Base-by-base conservation (phyloP, 2,888 invertebrate genomes). In the Boloria selene region DNA sequence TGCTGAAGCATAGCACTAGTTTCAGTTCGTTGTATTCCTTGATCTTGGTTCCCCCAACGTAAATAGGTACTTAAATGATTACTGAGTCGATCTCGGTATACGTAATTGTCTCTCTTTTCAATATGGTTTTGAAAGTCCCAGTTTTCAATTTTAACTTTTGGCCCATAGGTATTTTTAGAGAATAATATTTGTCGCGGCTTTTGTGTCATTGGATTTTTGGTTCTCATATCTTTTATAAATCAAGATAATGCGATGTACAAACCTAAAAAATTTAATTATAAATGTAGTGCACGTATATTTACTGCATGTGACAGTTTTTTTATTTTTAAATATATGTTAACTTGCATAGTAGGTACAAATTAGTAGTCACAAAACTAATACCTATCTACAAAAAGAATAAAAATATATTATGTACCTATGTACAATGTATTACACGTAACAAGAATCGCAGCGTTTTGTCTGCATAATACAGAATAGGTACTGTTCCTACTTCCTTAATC, bases 51-150 rank as follows among this genome's bases (percentile, higher is more conserved):
- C 1, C 93, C 93, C 78, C 86, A 83, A 38, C 91, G 85, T 10
- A 78, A 75, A 75, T 93, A 93, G 4, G 93, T 93, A 68, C 93
- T 92, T 5, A 92, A 26, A 49, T 89, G 86, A 71, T 93, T 93
- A 72, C 92, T 86, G 18, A 90, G 78, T 13, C 75, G 75, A 68
- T 92, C 90, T 17, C 90, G 84, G 69, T 91, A 93, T 0, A 91
- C 87, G 71, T 93, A 86, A 71, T 92, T 90, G 74, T 93, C 93
- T 70, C 88, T 91, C 61, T 87, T 91, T 70, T 89, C 87, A 0
- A 87, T 86, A 72, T 87, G 85, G 26, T 80, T 75, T 10, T 80
- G 73, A 55, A 70, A 87, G 65, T 93, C 87, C 93, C 93, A 93
- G 69, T 91, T 79, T 60, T 88, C 85, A 22, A 89, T 84, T 81